Percentiles rank a stretch among this genome's conserved stretches.
Conservation (phyloP, 2,797 vertebrate genomes). For the Cheirogaleus major region DNA sequence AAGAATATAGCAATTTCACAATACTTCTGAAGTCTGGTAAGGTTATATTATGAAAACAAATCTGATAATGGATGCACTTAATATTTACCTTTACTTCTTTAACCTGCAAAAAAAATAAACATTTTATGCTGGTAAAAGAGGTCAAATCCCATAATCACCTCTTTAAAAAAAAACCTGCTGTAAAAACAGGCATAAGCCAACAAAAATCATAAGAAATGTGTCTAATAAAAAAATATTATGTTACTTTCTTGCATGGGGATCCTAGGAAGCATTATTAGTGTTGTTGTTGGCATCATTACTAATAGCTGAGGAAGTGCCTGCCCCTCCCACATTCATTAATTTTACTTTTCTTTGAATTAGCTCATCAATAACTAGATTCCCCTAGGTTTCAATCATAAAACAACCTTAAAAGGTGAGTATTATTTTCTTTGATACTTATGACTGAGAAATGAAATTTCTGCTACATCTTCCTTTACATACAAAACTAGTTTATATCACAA, state of each 20-base stretch:
- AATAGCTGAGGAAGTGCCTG: not conserved
- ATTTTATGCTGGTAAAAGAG: not conserved
- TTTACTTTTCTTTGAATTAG: constrained; percentile 33
- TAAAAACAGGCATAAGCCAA: not conserved
- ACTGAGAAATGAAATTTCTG: not conserved
- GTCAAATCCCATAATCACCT: not conserved
- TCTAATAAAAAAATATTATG: not conserved
- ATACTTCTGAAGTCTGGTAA: not conserved
- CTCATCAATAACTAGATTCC: not conserved
- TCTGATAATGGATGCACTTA: not conserved
- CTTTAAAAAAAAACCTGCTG: not conserved
- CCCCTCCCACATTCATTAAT: not conserved
- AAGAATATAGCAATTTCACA: constrained; percentile 1
- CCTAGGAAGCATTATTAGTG: not conserved
- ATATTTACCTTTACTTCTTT: not conserved
- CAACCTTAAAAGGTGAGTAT: not conserved
- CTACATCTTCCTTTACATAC: not conserved
- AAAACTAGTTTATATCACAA: not conserved
- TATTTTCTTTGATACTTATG: not conserved
- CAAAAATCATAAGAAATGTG: not conserved
- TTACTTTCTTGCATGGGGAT: not conserved
- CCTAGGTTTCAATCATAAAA: not conserved
- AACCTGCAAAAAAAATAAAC: not conserved
- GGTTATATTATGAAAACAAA: not conserved
- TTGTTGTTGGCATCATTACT: not conserved